Conservation (phyloP, 2,113 vertebrate genomes). For the Cryptotis parvus region DNA sequence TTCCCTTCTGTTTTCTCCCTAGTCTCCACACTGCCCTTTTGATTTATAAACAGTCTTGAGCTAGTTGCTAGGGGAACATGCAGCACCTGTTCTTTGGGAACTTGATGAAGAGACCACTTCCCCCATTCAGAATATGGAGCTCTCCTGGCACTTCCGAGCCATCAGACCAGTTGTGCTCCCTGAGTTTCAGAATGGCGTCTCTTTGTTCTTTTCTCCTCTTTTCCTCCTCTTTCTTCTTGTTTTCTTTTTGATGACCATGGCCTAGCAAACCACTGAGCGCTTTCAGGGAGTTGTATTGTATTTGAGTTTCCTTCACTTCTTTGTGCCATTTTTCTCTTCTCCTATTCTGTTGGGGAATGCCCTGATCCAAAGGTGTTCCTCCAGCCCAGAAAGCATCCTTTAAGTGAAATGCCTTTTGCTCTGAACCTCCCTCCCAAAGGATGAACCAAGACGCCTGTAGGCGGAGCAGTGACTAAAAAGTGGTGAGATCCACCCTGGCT, state of each 20-base stretch:
- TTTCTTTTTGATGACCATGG: neutral
- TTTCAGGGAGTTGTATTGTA: neutral
- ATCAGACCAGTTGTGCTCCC: too few species aligned
- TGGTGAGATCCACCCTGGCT: too few species aligned
- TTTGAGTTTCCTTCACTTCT: neutral
- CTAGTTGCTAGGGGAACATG: neutral
- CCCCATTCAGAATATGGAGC: neutral
- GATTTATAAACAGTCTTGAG: neutral
- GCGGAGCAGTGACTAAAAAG: neutral
- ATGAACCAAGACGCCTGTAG: neutral
- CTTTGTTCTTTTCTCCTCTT: neutral
- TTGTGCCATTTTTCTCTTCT: too few species aligned
- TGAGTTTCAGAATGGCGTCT: neutral
- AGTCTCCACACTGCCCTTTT: neutral
- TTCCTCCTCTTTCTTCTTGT: too few species aligned
- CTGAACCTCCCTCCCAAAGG: slow-evolving; percentile 6
- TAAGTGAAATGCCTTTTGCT: neutral
- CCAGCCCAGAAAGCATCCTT: neutral
- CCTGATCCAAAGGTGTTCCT: neutral
- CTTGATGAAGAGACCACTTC: neutral
- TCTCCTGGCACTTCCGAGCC: neutral
- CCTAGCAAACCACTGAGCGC: neutral
- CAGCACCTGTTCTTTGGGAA: neutral
- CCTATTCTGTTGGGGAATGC: neutral
- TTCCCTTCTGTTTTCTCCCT: too few species aligned